Base-by-base conservation (phyloP, 2,113 vertebrate species). In the Rhinogobius similis region DNA sequence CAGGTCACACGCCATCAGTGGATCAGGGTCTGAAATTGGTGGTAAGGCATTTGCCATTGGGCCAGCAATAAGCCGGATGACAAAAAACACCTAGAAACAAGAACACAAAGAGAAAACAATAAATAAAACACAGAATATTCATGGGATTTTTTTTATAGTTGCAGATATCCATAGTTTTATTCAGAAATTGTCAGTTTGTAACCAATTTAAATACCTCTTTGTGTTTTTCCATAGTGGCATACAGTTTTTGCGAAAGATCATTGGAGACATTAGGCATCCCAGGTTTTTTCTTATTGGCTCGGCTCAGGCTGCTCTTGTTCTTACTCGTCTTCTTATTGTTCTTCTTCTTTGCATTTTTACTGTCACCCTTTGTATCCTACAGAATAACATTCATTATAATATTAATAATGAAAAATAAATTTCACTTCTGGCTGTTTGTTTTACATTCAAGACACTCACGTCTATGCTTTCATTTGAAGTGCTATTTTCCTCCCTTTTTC, bases 321-420 rank as follows among this genome's bases (percentile, higher is more conserved):
- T 99, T 99, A 84, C 96, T 99, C 0, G 98, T 99, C 92, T 99
- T 99, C 90, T 99, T 99, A 73, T 97, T 99, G 84, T 99, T 99
- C 91, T 99, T 99, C 92, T 99, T 99, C 90, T 99, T 99, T 83
- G 96, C 98, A 74, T 97, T 99, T 91, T 99, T 99, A 87, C 98
- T 99, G 83, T 99, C 97, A 78, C 97, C 95, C 75, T 99, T 99
- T 73, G 94, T 94, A 70, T 96, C 96, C 98, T 99, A 75, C 6
- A 78, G 43, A 48, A 58, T 23, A 43, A 48, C 27, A 26, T 5
- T n/a, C 39, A 3, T 13, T n/a, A 50, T 1, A n/a, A 1, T 48
- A 41, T 41, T 11, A 41, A 41, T 41, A 41, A 10, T 41, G 39
- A 7, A 12, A 41, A 41, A 12, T 41, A 12, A 3, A 43, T 11